Evolutionary conservation across 1,140 invertebrate species (phyloP).

Genomic region (Phymorhynchus buccinoides): DNA sequence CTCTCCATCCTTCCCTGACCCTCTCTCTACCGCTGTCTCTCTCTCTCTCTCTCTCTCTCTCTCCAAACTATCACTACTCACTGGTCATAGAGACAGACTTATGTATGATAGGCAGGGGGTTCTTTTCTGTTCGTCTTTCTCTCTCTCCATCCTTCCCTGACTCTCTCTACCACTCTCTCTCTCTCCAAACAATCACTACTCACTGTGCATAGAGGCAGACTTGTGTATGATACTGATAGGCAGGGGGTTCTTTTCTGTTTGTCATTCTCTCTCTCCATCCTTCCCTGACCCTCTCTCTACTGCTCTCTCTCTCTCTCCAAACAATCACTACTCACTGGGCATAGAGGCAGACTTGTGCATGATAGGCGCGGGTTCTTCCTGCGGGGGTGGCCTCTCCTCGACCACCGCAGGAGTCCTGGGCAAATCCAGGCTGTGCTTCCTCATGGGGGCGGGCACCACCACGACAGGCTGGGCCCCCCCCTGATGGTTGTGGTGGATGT

Average conservation of each 20-base stretch:
- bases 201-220: too few relatives aligned
- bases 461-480: too few relatives aligned
- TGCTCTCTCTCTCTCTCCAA: neutral
- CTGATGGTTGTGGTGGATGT: neutral
- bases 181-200: too few relatives aligned
- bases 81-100: slow-evolving; percentile 63
- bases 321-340: slow-evolving; percentile 54
- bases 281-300: too few relatives aligned
- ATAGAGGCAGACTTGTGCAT: slow-evolving; percentile 57
- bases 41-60: neutral
- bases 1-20: neutral
- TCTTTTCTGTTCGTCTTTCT: too few relatives aligned
- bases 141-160: too few relatives aligned
- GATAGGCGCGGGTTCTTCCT: slow-evolving; percentile 25
- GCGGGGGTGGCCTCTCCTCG: neutral
- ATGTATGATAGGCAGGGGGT: slow-evolving; percentile 24
- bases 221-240: too few relatives aligned
- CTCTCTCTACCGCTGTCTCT: too few relatives aligned
- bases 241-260: too few relatives aligned
- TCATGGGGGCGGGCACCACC: slow-evolving; percentile 13
- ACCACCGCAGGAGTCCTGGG: neutral
- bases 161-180: too few relatives aligned
- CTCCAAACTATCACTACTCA: slow-evolving; percentile 36
- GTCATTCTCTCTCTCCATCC: neutral
- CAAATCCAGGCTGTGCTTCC: neutral